These are phyloP conservation scores for Ephestia elutella DNA, from an alignment of 1,140 invertebrate genomes.

Conservation along the genomic window DNA sequence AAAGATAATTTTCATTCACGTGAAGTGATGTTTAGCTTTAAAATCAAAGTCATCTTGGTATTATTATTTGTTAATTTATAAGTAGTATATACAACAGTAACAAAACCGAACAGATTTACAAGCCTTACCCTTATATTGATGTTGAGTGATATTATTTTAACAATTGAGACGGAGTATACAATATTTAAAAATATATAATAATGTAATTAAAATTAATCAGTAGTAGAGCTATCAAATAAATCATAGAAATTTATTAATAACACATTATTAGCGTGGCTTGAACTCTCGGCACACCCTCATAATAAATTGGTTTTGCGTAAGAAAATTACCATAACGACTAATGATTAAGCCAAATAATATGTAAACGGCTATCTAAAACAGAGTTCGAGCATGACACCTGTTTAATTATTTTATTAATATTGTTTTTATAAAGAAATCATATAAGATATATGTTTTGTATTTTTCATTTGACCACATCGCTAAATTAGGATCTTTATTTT, in stretches of 20 bases:
- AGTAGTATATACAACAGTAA: no score
- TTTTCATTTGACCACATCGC: constrained; percentile 36
- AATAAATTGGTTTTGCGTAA: constrained; percentile 25
- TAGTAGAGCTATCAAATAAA: not conserved
- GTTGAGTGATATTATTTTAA: no score
- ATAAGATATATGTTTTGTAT: constrained; percentile 38
- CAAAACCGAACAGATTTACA: no score
- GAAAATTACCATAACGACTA: constrained; percentile 30
- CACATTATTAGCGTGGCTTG: not conserved
- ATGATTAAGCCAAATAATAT: constrained; percentile 44
- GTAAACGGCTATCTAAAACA: constrained; percentile 38
- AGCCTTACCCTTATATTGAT: no score
- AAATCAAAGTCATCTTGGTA: no score
- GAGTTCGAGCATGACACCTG: constrained; percentile 37
- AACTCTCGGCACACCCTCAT: not conserved
- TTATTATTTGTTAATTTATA: no score
- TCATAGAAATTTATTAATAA: not conserved
- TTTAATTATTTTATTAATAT: constrained; percentile 44
- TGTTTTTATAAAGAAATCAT: constrained; percentile 28
- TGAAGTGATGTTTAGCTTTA: no score
- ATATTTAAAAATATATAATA: no score
- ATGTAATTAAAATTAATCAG: no score
- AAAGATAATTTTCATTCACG: no score
- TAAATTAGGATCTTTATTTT: no score
- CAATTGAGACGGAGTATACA: no score